Conservation (phyloP, 2,113 vertebrate genomes). For the Cebus imitator region DNA sequence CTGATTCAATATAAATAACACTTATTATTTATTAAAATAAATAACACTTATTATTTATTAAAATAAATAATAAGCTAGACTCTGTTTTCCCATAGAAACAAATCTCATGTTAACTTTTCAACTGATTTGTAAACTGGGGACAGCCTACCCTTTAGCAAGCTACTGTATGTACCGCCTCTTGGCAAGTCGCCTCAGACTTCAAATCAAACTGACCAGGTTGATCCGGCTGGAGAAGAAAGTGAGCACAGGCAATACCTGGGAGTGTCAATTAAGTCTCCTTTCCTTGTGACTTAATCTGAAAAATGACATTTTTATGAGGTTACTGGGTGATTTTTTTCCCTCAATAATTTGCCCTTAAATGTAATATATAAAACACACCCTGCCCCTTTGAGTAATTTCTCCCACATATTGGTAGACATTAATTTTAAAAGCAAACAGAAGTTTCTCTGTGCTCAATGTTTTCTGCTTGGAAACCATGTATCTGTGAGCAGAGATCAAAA, state of each 20-base stretch:
- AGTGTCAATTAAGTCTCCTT: neutral
- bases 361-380: neutral
- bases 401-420: neutral
- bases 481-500: constrained; percentile 17
- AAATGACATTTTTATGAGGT: neutral
- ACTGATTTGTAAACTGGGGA: neutral
- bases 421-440: constrained; percentile 39
- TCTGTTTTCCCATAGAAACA: neutral
- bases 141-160: neutral
- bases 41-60: neutral
- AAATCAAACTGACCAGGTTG: neutral
- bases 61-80: neutral
- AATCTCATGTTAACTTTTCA: neutral
- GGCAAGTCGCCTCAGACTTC: neutral
- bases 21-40: neutral
- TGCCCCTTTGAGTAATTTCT: neutral
- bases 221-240: neutral
- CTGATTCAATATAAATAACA: neutral
- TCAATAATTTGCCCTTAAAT: neutral
- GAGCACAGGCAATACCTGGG: neutral
- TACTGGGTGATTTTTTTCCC: neutral
- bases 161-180: neutral
- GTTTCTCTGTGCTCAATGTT: neutral
- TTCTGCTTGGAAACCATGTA: neutral
- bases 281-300: neutral